A percentile compares a stretch with the other conserved stretches of the same genome.
Evolutionary conservation across 2,113 vertebrate species (phyloP).

Genomic region (Clinocottus analis): DNA sequence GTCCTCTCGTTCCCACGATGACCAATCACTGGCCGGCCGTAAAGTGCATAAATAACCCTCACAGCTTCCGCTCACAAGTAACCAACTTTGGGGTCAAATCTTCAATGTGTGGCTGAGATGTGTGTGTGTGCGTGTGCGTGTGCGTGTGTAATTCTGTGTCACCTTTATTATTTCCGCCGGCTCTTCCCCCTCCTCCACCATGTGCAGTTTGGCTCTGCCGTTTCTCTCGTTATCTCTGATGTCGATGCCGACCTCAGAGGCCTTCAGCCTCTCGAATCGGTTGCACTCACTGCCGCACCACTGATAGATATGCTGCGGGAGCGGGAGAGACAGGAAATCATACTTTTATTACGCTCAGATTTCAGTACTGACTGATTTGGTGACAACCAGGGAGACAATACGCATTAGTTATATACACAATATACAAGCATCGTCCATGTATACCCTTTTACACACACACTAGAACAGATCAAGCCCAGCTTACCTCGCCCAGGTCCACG

Average conservation of each 20-base stretch:
- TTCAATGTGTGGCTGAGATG: neutral
- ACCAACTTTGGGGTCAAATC: neutral
- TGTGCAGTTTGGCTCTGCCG: conserved; percentile 79
- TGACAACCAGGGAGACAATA: neutral
- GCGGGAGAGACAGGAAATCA: neutral
- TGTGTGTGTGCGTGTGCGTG: neutral
- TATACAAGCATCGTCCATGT: neutral
- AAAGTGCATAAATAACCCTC: conserved; percentile 28
- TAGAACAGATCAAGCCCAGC: neutral
- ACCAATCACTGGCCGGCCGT: conserved; percentile 1
- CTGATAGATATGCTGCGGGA: conserved; percentile 79
- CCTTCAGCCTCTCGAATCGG: conserved; percentile 81
- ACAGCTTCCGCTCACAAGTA: conserved; percentile 4
- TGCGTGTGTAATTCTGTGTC: neutral
- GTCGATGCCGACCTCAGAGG: conserved; percentile 76
- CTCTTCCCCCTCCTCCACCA: conserved; percentile 81
- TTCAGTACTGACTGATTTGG: neutral
- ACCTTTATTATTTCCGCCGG: conserved; percentile 67
- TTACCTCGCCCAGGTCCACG: conserved; percentile 79
- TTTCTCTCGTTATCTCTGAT: conserved; percentile 86
- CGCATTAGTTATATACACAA: neutral
- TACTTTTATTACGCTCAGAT: neutral
- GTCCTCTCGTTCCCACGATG: conserved; percentile 56
- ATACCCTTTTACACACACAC: neutral
- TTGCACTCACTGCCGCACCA: conserved; percentile 85